These are phyloP conservation scores for Taenaris catops DNA, from an alignment of 2,888 invertebrate species.

Conservation along the genomic window DNA sequence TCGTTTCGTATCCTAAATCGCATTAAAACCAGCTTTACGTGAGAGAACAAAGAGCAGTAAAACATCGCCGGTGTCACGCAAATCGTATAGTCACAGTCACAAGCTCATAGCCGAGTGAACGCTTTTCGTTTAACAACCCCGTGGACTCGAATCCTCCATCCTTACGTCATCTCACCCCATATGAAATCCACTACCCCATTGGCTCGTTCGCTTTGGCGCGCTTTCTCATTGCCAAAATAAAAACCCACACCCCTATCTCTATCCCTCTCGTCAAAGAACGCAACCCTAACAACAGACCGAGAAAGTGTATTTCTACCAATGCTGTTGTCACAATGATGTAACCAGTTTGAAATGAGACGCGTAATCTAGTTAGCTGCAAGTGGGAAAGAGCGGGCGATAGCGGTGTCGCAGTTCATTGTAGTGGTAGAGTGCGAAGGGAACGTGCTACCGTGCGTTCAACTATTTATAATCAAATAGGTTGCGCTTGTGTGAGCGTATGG, in stretches of 20 bases:
- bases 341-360: slow-evolving; percentile 52
- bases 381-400: slow-evolving; percentile 42
- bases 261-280: slow-evolving; percentile 42
- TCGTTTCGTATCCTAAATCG: slow-evolving; percentile 48
- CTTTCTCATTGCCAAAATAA: slow-evolving; percentile 53
- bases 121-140: slow-evolving; percentile 71
- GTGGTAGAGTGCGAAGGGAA: slow-evolving; percentile 73
- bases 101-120: slow-evolving; percentile 67
- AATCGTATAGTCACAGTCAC: slow-evolving; percentile 53
- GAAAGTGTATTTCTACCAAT: slow-evolving; percentile 42
- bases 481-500: slow-evolving; percentile 57
- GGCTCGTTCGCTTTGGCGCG: slow-evolving; percentile 70
- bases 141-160: slow-evolving; percentile 48
- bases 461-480: slow-evolving; percentile 75
- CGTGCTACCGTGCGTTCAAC: slow-evolving; percentile 78
- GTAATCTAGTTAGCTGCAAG: slow-evolving; percentile 29
- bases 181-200: slow-evolving; percentile 42
- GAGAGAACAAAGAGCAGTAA: slow-evolving; percentile 71
- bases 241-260: slow-evolving; percentile 38
- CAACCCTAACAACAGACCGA: slow-evolving; percentile 39
- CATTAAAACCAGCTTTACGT: slow-evolving; percentile 55
- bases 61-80: slow-evolving; percentile 39
- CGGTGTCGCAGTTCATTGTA: slow-evolving; percentile 64
- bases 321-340: slow-evolving; percentile 64
- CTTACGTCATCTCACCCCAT: slow-evolving; percentile 79